Evolutionary conservation across 30 jellyfish, hydroid and myxozoan genomes (phyloP), one percentile per base, ranked within the genome.

Genomic region (Hydractinia echinata): DNA sequence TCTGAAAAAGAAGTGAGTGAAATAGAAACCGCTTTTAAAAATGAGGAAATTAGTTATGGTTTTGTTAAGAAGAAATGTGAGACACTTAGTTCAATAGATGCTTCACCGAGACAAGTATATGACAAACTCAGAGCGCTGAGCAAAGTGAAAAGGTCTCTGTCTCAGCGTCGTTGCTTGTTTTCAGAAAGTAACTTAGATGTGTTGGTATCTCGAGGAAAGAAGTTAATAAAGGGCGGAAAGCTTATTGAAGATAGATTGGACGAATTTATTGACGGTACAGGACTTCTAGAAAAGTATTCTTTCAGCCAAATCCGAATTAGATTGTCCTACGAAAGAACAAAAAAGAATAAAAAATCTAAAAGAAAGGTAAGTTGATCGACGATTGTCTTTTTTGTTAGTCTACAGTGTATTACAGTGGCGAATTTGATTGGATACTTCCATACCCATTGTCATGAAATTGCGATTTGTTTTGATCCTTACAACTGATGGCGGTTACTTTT

Each of bases 31-130:
- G 39, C 39, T 44, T 64, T 64, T 64, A 51, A 64, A 44, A 51
- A 51, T 7, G 74, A 64, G 44, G 44, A 30, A 30, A 30, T 2
- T 30, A 30, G 44, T 30, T 30, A 30, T 30, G 44, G 44, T 30
- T 30, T 30, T 30, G 44, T 30, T 30, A 30, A 30, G 44, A 30
- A 30, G 44, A 30, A 30, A 30, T 30, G 44, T 30, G 44, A 30
- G 44, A 30, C 44, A 30, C 44, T 30, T 30, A 30, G 44, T 30
- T 30, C 44, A 30, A 30, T 30, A 30, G 44, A 30, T 30, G 44
- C 44, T 64, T 64, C 74, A 64, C 74, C 74, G 19, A 64, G 74
- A 64, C 74, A 64, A 64, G 39, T 64, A 6, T 64, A 64, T 13
- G 74, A 64, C 74, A 64, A 64, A 64, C 74, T 64, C 51, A 44